Percentiles rank a stretch among this genome's conserved stretches.
Evolutionary conservation across 2,888 invertebrate genomes (phyloP).

Genomic region (Harpagoxenus sublaevis): DNA sequence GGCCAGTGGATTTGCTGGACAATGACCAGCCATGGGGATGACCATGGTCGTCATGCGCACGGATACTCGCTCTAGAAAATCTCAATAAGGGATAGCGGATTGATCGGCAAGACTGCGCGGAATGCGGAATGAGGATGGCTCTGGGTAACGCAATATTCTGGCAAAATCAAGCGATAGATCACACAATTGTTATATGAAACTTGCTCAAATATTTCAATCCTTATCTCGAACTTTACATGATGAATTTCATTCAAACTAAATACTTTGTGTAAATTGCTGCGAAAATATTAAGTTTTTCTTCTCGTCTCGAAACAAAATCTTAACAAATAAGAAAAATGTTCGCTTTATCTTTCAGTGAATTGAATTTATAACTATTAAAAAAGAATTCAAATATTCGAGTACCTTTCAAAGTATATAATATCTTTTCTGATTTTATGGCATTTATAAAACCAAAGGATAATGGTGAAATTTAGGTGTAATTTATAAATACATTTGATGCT

Average conservation of each 20-base stretch:
- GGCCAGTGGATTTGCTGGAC: slow-evolving; percentile 73
- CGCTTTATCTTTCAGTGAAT: background rate
- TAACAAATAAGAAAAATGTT: background rate
- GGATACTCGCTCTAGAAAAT: slow-evolving; percentile 58
- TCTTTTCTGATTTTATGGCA: background rate
- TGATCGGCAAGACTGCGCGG: slow-evolving; percentile 30
- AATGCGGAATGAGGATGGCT: background rate
- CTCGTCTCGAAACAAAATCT: background rate
- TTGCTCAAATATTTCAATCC: background rate
- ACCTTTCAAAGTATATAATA: background rate
- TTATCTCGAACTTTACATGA: background rate
- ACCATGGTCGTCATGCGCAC: slow-evolving; percentile 65
- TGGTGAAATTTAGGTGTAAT: background rate
- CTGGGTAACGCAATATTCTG: background rate
- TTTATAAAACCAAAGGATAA: background rate
- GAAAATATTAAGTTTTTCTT: background rate
- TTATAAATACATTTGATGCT: background rate
- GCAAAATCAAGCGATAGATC: background rate
- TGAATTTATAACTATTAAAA: background rate
- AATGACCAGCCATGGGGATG: slow-evolving; percentile 71
- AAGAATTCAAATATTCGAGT: background rate
- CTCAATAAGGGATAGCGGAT: slow-evolving; percentile 53
- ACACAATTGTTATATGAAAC: background rate
- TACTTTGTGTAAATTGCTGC: slow-evolving; percentile 1
- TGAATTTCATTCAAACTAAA: background rate